Base-by-base conservation (phyloP, 2,113 vertebrate species). In the Elanus axillaris region DNA sequence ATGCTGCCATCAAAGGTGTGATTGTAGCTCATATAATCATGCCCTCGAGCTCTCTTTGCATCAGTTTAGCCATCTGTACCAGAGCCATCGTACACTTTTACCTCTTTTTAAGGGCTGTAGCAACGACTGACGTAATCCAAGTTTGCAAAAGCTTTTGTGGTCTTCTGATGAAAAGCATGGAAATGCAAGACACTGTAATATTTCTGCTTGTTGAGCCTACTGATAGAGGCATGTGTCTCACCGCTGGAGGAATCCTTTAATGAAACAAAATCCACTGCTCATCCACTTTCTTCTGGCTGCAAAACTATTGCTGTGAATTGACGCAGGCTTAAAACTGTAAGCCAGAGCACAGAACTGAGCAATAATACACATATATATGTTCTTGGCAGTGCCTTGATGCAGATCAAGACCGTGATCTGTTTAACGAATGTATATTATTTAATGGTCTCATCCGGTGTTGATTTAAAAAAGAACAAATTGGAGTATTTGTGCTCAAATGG, bases 1-100 rank as follows among this genome's bases (percentile, higher is more conserved):
- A 17, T 90, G 55, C 85, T 95, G 88, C 90, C 92, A 86, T 95
- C 93, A 94, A 95, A 95, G 90, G 94, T 96, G 95, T 92, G 94
- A 96, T 53, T 83, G 72, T 90, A 94, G 90, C 94, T 93, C 90
- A 92, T 92, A 93, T 93, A 96, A 86, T 86, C 78, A 47, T 90
- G 78, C 79, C 90, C 92, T 93, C 4, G 0, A 93, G 93, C 85
- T 78, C 78, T 71, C 62, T 94, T 69, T 77, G 80, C 74, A 40
- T 95, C 91, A 69, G 21, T 96, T 95, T 55, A 88, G 84, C 69
- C 69, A 90, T 96, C 94, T 96, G 89, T 55, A 85, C 48, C 27
- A 29, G 59, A 88, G 74, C 56, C 74, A 88, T 90, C 23, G 0
- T 31, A 29, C n/a, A 15, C n/a, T 82, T 79, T 50, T 90, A 47